Percentiles rank a stretch among this genome's conserved stretches.
Evolutionary conservation across 1,140 invertebrate genomes (phyloP).

Genomic region (Anthonomus grandis): DNA sequence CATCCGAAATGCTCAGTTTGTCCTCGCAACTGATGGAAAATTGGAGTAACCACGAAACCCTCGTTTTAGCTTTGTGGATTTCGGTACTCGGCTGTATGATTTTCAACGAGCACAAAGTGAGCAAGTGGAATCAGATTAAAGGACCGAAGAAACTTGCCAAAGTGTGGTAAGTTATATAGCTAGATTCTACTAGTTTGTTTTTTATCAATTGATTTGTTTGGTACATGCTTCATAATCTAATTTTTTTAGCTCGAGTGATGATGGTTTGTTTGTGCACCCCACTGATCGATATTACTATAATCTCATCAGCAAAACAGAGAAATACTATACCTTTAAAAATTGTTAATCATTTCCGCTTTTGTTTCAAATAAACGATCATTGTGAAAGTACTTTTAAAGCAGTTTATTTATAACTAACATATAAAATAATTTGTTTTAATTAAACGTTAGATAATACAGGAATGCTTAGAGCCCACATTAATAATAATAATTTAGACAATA

Average conservation of each 20-base stretch:
- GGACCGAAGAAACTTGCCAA: conserved; percentile 52
- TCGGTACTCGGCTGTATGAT: conserved; percentile 67
- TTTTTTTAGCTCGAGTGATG: conserved; percentile 8
- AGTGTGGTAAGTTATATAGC: conserved; percentile 14
- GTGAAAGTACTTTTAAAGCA: not conserved
- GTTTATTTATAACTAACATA: not conserved
- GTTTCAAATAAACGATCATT: not conserved
- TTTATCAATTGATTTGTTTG: not conserved
- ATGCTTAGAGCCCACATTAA: not conserved
- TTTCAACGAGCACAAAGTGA: conserved; percentile 61
- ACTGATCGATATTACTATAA: conserved; percentile 37
- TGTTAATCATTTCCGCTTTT: conserved; percentile 2
- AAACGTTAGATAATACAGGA: not conserved
- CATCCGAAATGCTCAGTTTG: conserved; percentile 59
- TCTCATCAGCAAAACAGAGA: conserved; percentile 31
- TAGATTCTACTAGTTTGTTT: not conserved
- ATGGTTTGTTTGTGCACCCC: conserved; percentile 3
- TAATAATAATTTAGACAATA: not conserved
- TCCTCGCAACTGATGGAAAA: conserved; percentile 62
- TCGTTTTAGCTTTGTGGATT: conserved; percentile 55
- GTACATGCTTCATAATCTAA: not conserved
- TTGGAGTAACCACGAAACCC: conserved; percentile 59
- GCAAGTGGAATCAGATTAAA: conserved; percentile 68
- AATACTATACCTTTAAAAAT: conserved; percentile 26
- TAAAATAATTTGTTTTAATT: not conserved